A percentile compares a stretch with the other conserved stretches of the same genome.
phyloP scores from a whole-genome alignment of 2,888 invertebrate species.

The Sclerodermus sp. region DNA sequence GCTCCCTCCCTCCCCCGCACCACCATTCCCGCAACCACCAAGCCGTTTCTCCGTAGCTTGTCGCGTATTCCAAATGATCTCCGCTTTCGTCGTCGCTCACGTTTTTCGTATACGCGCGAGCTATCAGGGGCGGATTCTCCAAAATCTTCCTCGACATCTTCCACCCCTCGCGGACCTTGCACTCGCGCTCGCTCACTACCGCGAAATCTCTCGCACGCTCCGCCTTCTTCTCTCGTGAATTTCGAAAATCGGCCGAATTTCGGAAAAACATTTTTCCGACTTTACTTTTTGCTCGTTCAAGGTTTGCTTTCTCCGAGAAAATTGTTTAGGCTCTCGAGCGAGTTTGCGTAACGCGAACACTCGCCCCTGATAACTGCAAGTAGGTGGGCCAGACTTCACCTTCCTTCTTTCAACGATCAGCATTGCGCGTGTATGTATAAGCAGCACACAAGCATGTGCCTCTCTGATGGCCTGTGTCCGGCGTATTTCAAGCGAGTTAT shows the following conservation, averaged over 20 bases:
- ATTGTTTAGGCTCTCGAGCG: too few species aligned
- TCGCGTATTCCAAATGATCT: conserved; percentile 43
- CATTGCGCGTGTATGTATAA: conserved; percentile 14
- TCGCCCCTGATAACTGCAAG: too few species aligned
- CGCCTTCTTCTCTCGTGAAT: too few species aligned
- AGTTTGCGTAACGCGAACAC: too few species aligned
- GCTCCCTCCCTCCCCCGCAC: background rate
- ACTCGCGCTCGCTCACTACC: background rate
- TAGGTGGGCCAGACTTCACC: conserved; percentile 3
- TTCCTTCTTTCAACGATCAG: conserved; percentile 9
- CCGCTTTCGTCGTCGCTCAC: conserved; percentile 24
- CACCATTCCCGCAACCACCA: background rate
- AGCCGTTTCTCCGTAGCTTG: conserved; percentile 20
- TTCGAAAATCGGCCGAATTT: too few species aligned
- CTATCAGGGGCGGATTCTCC: background rate
- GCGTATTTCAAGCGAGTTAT: conserved; percentile 56
- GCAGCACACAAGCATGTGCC: conserved; percentile 8
- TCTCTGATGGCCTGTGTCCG: conserved; percentile 37
- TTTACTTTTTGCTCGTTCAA: too few species aligned
- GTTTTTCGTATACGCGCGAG: background rate
- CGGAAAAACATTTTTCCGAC: too few species aligned
- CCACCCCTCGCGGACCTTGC: background rate
- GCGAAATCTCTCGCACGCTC: too few species aligned
- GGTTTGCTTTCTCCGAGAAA: too few species aligned
- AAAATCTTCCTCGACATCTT: conserved; percentile 3